A percentile compares a stretch with the other conserved stretches of the same genome.
Conservation (phyloP, 2,113 vertebrate species). For the Ammospiza caudacuta region DNA sequence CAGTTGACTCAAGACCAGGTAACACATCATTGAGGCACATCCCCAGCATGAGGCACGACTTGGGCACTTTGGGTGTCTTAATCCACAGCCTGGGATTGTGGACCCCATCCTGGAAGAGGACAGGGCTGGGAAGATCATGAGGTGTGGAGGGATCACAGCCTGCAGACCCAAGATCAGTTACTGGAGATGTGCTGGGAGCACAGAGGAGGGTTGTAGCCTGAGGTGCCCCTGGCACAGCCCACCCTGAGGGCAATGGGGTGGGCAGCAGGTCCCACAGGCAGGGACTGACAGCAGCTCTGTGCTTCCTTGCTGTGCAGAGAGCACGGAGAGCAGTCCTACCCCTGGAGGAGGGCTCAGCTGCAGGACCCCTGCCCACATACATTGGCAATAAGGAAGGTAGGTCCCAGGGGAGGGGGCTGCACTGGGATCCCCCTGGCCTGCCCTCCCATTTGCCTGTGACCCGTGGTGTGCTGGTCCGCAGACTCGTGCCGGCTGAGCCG, state of each 20-base stretch:
- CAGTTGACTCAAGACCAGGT: background rate
- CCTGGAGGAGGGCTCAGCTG: conserved; percentile 75
- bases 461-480: background rate
- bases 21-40: background rate
- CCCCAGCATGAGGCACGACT: background rate
- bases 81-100: background rate
- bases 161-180: background rate
- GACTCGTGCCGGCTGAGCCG: conserved; percentile 77
- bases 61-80: background rate
- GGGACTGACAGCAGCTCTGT: background rate
- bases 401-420: background rate
- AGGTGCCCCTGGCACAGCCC: background rate
- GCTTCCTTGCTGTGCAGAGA: conserved; percentile 66
- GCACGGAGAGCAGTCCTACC: conserved; percentile 65
- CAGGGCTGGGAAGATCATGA: background rate
- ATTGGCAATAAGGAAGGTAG: conserved; percentile 75
- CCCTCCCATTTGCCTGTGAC: fast-evolving
- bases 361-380: background rate
- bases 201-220: background rate
- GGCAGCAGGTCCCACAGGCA: background rate
- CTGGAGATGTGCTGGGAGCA: background rate
- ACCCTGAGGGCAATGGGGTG: background rate
- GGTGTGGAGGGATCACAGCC: background rate
- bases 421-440: fast-evolving
- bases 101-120: background rate